Base-by-base conservation (phyloP, 2,888 invertebrate genomes). In the Thereva nobilitata region DNA sequence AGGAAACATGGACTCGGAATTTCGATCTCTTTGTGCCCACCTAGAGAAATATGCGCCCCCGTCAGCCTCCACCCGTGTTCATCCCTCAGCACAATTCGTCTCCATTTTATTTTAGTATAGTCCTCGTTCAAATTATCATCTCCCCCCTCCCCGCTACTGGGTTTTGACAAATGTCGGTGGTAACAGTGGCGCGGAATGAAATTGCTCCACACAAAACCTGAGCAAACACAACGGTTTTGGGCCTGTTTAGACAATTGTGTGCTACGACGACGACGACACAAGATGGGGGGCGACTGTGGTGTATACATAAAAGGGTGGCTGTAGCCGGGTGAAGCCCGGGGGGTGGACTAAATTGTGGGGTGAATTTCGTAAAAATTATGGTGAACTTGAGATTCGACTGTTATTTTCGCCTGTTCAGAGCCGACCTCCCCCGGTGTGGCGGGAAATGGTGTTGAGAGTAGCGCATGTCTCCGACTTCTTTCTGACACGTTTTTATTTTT, bases 401-500 rank as follows among this genome's bases (percentile, higher is more conserved):
- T 45, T 45, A n/a, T 47, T 59, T 59, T 45, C 59, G 45, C 44
- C 38, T 44, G 35, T 6, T n/a, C 47, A 10, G 10, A 34, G 38
- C 34, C 35, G 9, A 41, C 56, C 56, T 12, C 56, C 12, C 12
- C 47, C 47, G 9, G n/a, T 47, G 12, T 47, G 5, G 6, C 9
- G 52, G 52, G n/a, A 45, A 59, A 59, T 53, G 45, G 44, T 53
- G 53, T 53, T 53, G 53, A 53, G 64, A 42, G 64, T 53, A 52
- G 64, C 64, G 64, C 64, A 64, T 64, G 64, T 64, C 64, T 44
- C 53, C 53, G 37, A 64, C 37, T 64, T 52, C 23, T 23, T 53
- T 53, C 42, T 53, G 37, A 63, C 61, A 63, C 61, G 41, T 64
- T 64, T 64, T 64, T 64, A 7, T 35, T 53, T 52, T 63, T 63